Evolutionary conservation across 2,797 vertebrate genomes (phyloP).

Genomic region (Allobates femoralis): DNA sequence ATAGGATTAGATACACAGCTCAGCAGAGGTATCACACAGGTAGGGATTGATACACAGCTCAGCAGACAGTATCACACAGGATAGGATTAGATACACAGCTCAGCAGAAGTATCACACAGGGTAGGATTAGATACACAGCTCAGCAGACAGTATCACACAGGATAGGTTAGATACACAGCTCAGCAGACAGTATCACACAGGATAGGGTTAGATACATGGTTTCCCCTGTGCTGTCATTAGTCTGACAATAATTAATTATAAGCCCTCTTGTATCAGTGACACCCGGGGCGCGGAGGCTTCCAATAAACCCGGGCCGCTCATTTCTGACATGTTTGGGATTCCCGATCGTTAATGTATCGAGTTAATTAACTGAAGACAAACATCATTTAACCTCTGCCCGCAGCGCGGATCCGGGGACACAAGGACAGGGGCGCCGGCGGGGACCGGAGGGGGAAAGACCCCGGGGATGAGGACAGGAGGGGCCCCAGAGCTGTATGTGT

Average conservation of each 20-base stretch:
- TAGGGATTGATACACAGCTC: background rate
- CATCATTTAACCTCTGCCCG: background rate
- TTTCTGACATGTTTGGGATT: background rate
- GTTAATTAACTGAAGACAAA: slow-evolving; percentile 25
- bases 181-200: background rate
- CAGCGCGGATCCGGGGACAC: background rate
- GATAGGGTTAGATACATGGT: background rate
- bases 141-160: background rate
- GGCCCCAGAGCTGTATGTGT: background rate
- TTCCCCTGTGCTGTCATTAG: too few relatives aligned
- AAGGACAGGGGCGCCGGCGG: background rate
- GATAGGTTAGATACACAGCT: background rate
- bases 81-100: slow-evolving; percentile 2
- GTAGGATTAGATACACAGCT: background rate
- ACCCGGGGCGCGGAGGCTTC: background rate
- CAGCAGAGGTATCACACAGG: background rate
- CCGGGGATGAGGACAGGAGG: background rate
- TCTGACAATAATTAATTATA: background rate
- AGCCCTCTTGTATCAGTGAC: background rate
- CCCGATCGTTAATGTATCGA: background rate
- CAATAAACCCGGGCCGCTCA: background rate
- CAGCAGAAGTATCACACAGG: background rate
- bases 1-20: background rate
- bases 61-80: background rate
- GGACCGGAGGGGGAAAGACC: background rate